Evolutionary conservation across 2,797 vertebrate species (phyloP).

Genomic region (Helostoma temminkii): DNA sequence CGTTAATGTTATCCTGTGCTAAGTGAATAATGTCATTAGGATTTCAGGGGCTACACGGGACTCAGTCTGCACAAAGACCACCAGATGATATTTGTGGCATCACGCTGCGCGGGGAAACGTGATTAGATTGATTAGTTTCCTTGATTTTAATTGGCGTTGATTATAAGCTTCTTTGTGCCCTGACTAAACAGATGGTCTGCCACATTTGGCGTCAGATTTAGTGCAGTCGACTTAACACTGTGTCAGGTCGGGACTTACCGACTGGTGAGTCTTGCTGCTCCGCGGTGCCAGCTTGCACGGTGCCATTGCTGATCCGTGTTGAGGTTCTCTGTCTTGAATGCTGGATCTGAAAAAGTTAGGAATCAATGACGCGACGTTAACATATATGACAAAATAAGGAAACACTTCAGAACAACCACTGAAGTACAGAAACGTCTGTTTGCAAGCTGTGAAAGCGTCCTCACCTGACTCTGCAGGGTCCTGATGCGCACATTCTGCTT

Average conservation of each 20-base stretch:
- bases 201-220: constrained; percentile 61
- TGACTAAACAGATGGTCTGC: constrained; percentile 69
- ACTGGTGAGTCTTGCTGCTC: constrained; percentile 82
- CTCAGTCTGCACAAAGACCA: neutral
- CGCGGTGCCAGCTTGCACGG: constrained; percentile 31
- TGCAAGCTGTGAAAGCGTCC: neutral
- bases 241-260: constrained; percentile 71
- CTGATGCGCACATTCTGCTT: constrained; percentile 94
- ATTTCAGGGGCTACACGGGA: neutral
- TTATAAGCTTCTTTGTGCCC: constrained; percentile 70
- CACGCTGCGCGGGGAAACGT: constrained; percentile 42
- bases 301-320: constrained; percentile 41
- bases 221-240: constrained; percentile 55
- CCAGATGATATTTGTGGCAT: constrained; percentile 27
- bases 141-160: constrained; percentile 74
- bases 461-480: constrained; percentile 91
- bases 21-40: neutral
- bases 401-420: fast-evolving
- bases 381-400: neutral
- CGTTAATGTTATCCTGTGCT: neutral
- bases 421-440: no score
- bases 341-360: constrained; percentile 69
- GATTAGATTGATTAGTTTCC: constrained; percentile 44
- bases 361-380: neutral
- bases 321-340: constrained; percentile 66